Evolutionary conservation across 1,140 invertebrate species (phyloP).

Genomic region (Drosophila teissieri): DNA sequence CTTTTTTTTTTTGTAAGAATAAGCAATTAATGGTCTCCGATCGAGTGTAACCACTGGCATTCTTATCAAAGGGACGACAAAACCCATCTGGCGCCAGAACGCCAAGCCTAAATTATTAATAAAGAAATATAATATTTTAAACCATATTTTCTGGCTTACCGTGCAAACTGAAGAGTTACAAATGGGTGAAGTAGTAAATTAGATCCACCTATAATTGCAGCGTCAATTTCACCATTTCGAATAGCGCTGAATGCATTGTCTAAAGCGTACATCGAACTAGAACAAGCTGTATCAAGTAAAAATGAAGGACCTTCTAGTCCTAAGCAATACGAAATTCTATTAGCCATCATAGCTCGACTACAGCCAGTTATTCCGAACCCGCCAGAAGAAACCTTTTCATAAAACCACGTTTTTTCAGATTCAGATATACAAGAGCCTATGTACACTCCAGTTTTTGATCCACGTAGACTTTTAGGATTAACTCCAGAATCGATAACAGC

Average conservation of each 20-base stretch:
- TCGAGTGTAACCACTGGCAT: slow-evolving; percentile 91
- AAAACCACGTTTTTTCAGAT: slow-evolving; percentile 89
- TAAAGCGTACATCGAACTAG: slow-evolving; percentile 93
- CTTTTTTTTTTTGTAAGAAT: slow-evolving; percentile 92
- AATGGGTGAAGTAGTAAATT: slow-evolving; percentile 95
- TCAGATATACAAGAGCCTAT: slow-evolving; percentile 92
- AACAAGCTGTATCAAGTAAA: slow-evolving; percentile 95
- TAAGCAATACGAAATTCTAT: slow-evolving; percentile 92
- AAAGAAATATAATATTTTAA: not conserved
- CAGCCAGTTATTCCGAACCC: slow-evolving; percentile 91
- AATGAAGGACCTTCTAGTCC: slow-evolving; percentile 91
- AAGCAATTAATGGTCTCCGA: slow-evolving; percentile 91
- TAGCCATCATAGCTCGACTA: slow-evolving; percentile 95
- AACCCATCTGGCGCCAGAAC: slow-evolving; percentile 93
- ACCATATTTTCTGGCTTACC: slow-evolving; percentile 75
- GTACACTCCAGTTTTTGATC: slow-evolving; percentile 91
- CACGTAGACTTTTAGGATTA: slow-evolving; percentile 86
- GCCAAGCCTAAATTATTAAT: slow-evolving; percentile 87
- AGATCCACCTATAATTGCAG: slow-evolving; percentile 93
- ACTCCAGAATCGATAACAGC: slow-evolving; percentile 84
- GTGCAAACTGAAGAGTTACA: slow-evolving; percentile 92
- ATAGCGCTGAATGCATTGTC: slow-evolving; percentile 93
- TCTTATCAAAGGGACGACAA: slow-evolving; percentile 95
- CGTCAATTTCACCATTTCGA: slow-evolving; percentile 91
- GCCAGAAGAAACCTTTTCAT: slow-evolving; percentile 87